These are phyloP conservation scores for Acipenser oxyrinchus DNA, from an alignment of 2,797 vertebrate genomes.

Conservation along the genomic window DNA sequence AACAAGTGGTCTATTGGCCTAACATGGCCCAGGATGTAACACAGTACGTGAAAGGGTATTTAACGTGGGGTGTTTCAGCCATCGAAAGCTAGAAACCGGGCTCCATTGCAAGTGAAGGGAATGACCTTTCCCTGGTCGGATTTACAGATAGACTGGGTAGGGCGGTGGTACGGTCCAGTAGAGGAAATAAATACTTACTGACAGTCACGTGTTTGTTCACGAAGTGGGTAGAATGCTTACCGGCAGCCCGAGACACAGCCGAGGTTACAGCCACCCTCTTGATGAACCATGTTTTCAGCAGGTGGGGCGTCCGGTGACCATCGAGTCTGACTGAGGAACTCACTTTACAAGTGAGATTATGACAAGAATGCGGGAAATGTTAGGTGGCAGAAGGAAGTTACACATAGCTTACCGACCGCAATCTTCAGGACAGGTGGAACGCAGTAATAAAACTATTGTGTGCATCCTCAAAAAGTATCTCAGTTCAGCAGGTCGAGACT, in stretches of 20 bases:
- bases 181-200: constrained; percentile 20
- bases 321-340: constrained; percentile 16
- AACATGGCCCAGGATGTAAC: neutral
- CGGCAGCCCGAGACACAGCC: constrained; percentile 11
- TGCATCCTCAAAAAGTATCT: constrained; percentile 22
- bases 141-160: constrained; percentile 12
- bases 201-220: constrained; percentile 11
- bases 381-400: constrained; percentile 11
- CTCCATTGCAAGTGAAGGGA: neutral
- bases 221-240: constrained; percentile 13
- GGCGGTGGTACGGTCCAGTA: neutral
- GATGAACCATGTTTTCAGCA: constrained; percentile 12
- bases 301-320: neutral
- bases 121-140: constrained; percentile 7
- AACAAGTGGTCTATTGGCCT: constrained; percentile 13
- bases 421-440: constrained; percentile 16
- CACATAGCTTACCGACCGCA: constrained; percentile 17
- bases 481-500: constrained; percentile 5
- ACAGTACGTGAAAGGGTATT: constrained; percentile 7
- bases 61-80: constrained; percentile 15
- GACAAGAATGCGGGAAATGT: constrained; percentile 5
- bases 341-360: constrained; percentile 12
- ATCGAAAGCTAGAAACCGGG: constrained; percentile 3
- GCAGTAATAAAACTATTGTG: constrained; percentile 8
- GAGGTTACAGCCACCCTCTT: neutral